A percentile compares a stretch with the other conserved stretches of the same genome.
These are phyloP conservation scores for Hylaeus volcanicus DNA, from an alignment of 1,140 invertebrate species.

Conservation along the genomic window DNA sequence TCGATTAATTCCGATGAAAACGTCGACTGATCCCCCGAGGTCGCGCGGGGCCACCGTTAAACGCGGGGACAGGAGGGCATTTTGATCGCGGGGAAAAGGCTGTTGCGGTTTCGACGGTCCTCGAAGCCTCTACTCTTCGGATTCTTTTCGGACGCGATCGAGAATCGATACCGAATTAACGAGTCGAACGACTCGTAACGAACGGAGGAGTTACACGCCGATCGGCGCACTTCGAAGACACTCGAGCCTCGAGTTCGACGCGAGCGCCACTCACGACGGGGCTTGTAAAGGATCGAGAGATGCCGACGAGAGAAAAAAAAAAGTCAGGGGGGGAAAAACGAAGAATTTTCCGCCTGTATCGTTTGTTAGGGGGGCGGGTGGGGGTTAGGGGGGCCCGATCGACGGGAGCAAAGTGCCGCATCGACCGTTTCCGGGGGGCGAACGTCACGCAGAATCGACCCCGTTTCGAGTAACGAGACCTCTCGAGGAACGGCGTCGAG, in stretches of 20 bases:
- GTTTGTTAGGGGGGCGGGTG: not conserved
- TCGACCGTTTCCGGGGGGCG: conserved; percentile 34
- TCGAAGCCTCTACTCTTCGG: conserved; percentile 1
- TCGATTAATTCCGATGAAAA: not conserved
- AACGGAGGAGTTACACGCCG: conserved; percentile 32
- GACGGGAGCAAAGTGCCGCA: conserved; percentile 30
- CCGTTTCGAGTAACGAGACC: conserved; percentile 40
- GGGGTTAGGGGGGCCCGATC: conserved; percentile 4
- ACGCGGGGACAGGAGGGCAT: not conserved
- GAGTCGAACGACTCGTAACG: conserved; percentile 40
- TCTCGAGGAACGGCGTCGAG: conserved; percentile 24
- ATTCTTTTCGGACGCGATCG: conserved; percentile 30
- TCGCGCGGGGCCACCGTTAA: not conserved
- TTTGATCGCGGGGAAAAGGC: conserved; percentile 35
- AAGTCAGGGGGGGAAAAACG: not conserved
- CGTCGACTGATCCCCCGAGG: not conserved
- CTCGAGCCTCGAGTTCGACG: conserved; percentile 44
- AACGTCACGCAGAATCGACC: conserved; percentile 44
- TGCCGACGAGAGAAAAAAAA: not conserved
- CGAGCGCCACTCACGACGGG: conserved; percentile 34
- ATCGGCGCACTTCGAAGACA: conserved; percentile 25
- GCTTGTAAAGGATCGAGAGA: conserved; percentile 43
- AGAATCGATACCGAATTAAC: conserved; percentile 51
- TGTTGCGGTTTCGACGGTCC: conserved; percentile 38
- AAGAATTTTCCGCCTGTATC: conserved; percentile 33